Percentiles rank a stretch among this genome's conserved stretches.
phyloP scores from a whole-genome alignment of 2,888 invertebrate species.

The Amphipoea lucens region DNA sequence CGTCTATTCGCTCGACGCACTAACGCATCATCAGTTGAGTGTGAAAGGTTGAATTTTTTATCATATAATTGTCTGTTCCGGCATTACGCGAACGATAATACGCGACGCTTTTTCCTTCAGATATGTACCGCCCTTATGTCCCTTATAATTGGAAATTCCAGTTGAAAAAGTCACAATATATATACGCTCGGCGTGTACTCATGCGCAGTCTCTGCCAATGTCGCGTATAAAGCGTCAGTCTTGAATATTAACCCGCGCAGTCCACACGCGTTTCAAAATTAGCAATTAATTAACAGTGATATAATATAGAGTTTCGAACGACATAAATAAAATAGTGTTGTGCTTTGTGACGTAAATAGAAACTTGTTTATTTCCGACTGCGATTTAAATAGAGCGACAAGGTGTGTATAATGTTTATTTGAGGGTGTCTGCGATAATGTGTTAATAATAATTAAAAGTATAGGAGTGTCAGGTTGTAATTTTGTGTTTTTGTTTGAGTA shows the following conservation, averaged over 20 bases:
- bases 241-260: slow-evolving; percentile 56
- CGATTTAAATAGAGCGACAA: slow-evolving; percentile 48
- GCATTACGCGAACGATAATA: too few relatives aligned
- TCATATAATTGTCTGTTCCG: too few relatives aligned
- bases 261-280: slow-evolving; percentile 65
- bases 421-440: slow-evolving; percentile 5
- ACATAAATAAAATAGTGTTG: slow-evolving; percentile 43
- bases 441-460: slow-evolving; percentile 1
- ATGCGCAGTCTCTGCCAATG: slow-evolving; percentile 77
- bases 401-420: slow-evolving; percentile 54
- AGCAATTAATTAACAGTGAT: slow-evolving; percentile 56
- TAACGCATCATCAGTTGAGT: too few relatives aligned
- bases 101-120: too few relatives aligned
- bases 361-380: slow-evolving; percentile 41
- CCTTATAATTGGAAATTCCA: slow-evolving; percentile 46
- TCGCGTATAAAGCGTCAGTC: slow-evolving; percentile 71
- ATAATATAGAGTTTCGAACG: slow-evolving; percentile 47
- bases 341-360: slow-evolving; percentile 55
- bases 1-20: too few relatives aligned
- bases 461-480: not conserved
- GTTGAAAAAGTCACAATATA: slow-evolving; percentile 63
- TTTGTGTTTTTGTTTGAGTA: not conserved
- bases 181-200: slow-evolving; percentile 66
- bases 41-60: too few relatives aligned
- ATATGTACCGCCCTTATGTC: too few relatives aligned